A percentile compares a stretch with the other conserved stretches of the same genome.
Conservation (phyloP, 2,888 invertebrate species). For the Phania funesta region DNA sequence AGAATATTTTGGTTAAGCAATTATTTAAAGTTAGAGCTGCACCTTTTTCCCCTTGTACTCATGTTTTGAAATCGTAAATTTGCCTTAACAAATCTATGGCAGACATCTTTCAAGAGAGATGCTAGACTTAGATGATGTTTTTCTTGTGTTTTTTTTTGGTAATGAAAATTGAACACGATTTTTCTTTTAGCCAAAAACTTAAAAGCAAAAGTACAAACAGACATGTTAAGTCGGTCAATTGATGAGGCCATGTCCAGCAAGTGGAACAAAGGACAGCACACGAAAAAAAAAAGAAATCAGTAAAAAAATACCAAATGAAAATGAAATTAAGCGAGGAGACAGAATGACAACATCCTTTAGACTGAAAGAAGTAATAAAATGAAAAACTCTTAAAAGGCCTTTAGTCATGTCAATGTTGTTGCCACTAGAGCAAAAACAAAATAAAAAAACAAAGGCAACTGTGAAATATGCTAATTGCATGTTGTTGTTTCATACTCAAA, state of each 20-base stretch:
- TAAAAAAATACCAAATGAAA: conserved; percentile 1
- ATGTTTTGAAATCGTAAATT: conserved; percentile 54
- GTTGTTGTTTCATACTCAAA: neutral
- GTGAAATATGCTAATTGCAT: conserved; percentile 59
- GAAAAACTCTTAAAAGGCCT: neutral
- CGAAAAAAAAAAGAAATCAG: neutral
- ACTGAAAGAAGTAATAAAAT: conserved; percentile 35
- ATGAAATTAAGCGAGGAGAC: conserved; percentile 42
- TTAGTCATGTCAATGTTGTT: neutral
- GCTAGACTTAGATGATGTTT: conserved; percentile 54
- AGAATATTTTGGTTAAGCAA: neutral
- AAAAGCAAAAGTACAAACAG: neutral
- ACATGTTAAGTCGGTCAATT: conserved; percentile 49
- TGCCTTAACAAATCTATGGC: conserved; percentile 33
- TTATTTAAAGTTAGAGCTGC: neutral
- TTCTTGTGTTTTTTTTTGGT: neutral
- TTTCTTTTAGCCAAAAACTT: conserved; percentile 28
- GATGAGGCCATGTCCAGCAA: conserved; percentile 24
- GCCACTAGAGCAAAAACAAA: neutral
- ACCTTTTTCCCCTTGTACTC: neutral
- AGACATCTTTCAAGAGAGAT: conserved; percentile 49
- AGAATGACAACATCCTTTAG: conserved; percentile 25
- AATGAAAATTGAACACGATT: conserved; percentile 57
- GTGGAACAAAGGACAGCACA: neutral
- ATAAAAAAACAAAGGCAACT: neutral